Conservation (phyloP, 2,797 vertebrate species). For the Acrossocheilus wenchowensis region DNA sequence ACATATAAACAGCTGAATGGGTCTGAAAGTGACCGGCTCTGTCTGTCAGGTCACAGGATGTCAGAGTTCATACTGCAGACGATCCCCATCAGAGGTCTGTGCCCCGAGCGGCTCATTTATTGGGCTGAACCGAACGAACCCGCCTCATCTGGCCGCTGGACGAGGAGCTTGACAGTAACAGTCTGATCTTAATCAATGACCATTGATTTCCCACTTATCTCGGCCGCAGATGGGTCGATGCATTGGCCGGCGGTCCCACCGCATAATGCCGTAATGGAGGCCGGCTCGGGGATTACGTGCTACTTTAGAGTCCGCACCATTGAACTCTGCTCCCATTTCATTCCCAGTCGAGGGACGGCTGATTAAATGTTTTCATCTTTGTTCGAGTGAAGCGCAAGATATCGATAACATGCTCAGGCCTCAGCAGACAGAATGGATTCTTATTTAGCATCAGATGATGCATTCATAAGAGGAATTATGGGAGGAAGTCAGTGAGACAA, state of each 20-base stretch:
- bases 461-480: not conserved
- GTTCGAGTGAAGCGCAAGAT: slow-evolving; percentile 29
- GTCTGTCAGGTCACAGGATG: not conserved
- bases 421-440: not conserved
- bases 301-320: not conserved
- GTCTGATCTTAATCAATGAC: slow-evolving; percentile 57
- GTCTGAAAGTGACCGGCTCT: not conserved
- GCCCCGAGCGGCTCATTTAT: not conserved
- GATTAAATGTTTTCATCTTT: slow-evolving; percentile 44
- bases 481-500: not conserved
- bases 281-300: not conserved
- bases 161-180: slow-evolving; percentile 45
- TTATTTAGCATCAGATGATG: slow-evolving; percentile 11
- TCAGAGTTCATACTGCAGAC: slow-evolving; percentile 13
- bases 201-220: slow-evolving; percentile 59
- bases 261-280: slow-evolving; percentile 18
- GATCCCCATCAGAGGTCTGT: not conserved
- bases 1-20: not conserved
- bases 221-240: slow-evolving; percentile 42
- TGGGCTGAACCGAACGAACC: not conserved
- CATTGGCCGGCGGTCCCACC: slow-evolving; percentile 16
- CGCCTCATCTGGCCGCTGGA: not conserved
- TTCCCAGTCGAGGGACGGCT: slow-evolving; percentile 25
- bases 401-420: slow-evolving; percentile 39
- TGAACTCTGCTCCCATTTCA: slow-evolving; percentile 27